Percentiles rank a stretch among this genome's conserved stretches.
phyloP scores from a whole-genome alignment of 2,113 vertebrate genomes.

The Phrynosoma blainvillii region DNA sequence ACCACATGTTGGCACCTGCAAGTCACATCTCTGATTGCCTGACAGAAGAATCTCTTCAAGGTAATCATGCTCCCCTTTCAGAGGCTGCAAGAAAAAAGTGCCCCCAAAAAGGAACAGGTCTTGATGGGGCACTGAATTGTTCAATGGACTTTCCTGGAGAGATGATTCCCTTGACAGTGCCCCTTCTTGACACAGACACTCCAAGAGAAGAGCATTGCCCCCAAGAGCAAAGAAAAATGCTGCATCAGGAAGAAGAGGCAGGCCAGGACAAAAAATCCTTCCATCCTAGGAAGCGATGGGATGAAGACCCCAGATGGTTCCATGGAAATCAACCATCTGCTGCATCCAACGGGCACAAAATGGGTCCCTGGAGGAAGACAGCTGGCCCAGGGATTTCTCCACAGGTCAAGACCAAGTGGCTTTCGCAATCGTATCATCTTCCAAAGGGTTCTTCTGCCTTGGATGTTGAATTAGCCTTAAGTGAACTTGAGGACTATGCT shows the following conservation, averaged over 20 bases:
- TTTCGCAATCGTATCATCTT: constrained; percentile 27
- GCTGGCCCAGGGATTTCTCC: neutral
- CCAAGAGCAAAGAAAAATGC: neutral
- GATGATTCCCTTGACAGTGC: constrained; percentile 66
- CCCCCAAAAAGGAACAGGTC: constrained; percentile 37
- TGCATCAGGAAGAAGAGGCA: fast-evolving
- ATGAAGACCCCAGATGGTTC: constrained; percentile 31
- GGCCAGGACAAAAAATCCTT: fast-evolving
- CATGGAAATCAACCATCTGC: constrained; percentile 36
- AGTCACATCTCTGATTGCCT: neutral
- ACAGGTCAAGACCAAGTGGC: neutral
- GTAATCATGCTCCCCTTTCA: constrained; percentile 8
- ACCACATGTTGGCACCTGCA: constrained; percentile 32
- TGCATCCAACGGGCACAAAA: constrained; percentile 43
- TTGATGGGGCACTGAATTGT: constrained; percentile 16
- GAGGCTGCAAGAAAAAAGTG: constrained; percentile 16
- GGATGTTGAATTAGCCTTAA: neutral
- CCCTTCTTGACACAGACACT: constrained; percentile 61
- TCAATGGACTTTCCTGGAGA: constrained; percentile 53
- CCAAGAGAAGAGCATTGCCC: constrained; percentile 8
- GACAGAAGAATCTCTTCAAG: constrained; percentile 38
- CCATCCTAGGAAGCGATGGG: neutral
- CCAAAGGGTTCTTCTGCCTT: constrained; percentile 26
- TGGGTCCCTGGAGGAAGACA: constrained; percentile 6
- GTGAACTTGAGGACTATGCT: neutral